phyloP scores from a whole-genome alignment of 2,888 invertebrate genomes.

The Arge pagana region DNA sequence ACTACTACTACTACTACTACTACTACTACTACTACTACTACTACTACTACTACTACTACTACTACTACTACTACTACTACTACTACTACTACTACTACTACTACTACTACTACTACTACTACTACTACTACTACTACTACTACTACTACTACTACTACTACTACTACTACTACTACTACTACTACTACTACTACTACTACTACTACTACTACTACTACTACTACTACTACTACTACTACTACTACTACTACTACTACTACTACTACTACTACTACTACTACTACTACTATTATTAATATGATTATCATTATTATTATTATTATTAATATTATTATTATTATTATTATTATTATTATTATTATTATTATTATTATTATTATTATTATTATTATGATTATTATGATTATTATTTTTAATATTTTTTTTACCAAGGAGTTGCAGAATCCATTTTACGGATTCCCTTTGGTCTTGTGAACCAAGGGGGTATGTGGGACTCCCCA shows the following conservation, averaged over 20 bases:
- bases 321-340: too few relatives aligned
- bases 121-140: conserved; percentile 15
- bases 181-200: conserved; percentile 14
- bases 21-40: conserved; percentile 16
- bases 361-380: too few relatives aligned
- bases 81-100: conserved; percentile 16
- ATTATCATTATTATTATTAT: too few relatives aligned
- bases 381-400: too few relatives aligned
- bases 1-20: conserved; percentile 17
- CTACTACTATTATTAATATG: too few relatives aligned
- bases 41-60: conserved; percentile 13
- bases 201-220: conserved; percentile 14
- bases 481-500: too few relatives aligned
- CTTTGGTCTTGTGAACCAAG: too few relatives aligned
- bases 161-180: conserved; percentile 14
- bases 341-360: too few relatives aligned
- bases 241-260: conserved; percentile 14
- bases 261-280: too few relatives aligned
- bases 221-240: conserved; percentile 12
- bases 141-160: conserved; percentile 12
- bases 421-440: too few relatives aligned
- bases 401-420: too few relatives aligned
- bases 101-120: background rate
- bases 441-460: too few relatives aligned
- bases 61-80: conserved; percentile 13